Evolutionary conservation across 2,888 invertebrate genomes (phyloP).

Genomic region (Metacarcinus magister): DNA sequence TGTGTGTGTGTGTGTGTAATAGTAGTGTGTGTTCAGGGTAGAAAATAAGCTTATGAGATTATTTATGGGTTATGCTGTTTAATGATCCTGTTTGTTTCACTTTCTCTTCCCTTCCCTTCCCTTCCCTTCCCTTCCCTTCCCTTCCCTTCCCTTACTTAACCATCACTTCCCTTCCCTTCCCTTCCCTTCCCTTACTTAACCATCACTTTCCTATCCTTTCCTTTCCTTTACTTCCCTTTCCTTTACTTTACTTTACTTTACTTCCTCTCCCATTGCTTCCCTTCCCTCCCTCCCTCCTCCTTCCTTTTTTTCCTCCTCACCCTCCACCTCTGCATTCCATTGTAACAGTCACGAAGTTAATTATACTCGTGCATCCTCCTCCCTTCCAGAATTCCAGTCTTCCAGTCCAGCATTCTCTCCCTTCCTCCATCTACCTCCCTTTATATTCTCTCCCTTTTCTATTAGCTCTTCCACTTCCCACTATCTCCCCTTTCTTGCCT

Average conservation of each 20-base stretch:
- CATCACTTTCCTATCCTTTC: not conserved
- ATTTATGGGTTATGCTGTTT: not conserved
- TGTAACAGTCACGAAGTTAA: too few relatives aligned
- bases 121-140: not conserved
- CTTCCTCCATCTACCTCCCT: too few relatives aligned
- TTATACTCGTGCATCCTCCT: too few relatives aligned
- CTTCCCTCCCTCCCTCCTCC: not conserved
- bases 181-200: not conserved
- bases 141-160: not conserved
- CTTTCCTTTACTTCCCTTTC: not conserved
- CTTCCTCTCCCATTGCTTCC: not conserved
- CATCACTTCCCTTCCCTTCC: not conserved
- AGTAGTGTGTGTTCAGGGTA: not conserved
- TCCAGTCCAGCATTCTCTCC: too few relatives aligned
- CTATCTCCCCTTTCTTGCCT: too few relatives aligned
- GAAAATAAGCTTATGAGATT: not conserved
- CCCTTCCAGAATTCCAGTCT: too few relatives aligned
- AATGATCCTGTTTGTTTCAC: not conserved
- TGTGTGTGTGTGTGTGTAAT: not conserved
- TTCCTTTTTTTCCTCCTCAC: too few relatives aligned
- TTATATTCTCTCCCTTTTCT: too few relatives aligned
- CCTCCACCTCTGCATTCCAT: not conserved
- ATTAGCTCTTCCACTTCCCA: too few relatives aligned
- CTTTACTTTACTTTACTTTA: not conserved
- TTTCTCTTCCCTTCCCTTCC: not conserved